Conservation (phyloP, 2,888 invertebrate genomes). For the Rotaria socialis region DNA sequence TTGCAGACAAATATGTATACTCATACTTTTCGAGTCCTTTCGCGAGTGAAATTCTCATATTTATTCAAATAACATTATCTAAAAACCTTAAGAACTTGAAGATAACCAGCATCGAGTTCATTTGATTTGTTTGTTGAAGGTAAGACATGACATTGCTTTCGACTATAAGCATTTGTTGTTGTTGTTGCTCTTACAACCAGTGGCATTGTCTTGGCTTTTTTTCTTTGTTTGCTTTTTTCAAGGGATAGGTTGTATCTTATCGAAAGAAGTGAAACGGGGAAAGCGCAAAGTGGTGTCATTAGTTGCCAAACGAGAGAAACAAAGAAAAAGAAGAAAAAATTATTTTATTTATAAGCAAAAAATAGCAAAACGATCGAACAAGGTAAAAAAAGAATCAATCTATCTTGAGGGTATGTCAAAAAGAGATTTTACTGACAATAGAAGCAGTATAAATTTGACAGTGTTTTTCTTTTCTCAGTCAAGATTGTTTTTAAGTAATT, state of each 20-base stretch:
- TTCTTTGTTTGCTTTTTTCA: background rate
- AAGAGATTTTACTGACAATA: no score
- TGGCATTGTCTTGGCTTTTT: background rate
- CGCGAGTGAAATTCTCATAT: background rate
- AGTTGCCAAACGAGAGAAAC: background rate
- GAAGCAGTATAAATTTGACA: no score
- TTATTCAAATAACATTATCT: no score
- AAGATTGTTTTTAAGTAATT: no score
- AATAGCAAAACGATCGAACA: no score
- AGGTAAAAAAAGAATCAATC: no score
- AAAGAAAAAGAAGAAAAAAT: background rate
- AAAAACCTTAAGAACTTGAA: background rate
- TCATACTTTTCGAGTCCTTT: background rate
- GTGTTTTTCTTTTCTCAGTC: no score
- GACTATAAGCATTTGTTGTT: background rate
- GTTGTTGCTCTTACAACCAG: background rate
- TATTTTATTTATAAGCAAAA: no score
- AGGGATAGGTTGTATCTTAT: background rate
- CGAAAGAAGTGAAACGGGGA: background rate
- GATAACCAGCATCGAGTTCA: background rate
- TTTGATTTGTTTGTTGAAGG: background rate
- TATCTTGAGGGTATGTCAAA: no score
- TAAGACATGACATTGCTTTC: background rate
- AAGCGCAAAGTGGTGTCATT: background rate
- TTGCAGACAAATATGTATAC: no score